These are phyloP conservation scores for Montipora capricornis DNA, from an alignment of 64 coral and sea anemone genomes.

Conservation along the genomic window DNA sequence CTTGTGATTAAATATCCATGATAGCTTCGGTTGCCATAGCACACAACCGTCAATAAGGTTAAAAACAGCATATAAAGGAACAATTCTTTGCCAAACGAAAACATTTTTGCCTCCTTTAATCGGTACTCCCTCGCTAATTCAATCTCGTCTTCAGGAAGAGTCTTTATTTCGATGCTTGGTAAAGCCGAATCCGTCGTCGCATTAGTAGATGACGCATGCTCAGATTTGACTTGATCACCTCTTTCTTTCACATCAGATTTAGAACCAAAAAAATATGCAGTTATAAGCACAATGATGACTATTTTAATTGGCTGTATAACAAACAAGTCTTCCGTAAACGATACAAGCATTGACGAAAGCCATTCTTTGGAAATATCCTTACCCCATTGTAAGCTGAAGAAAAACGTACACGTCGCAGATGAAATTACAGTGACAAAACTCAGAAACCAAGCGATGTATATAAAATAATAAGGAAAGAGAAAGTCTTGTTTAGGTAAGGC, in stretches of 20 bases:
- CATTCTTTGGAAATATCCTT: constrained; percentile 78
- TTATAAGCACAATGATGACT: constrained; percentile 50
- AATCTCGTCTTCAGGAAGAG: constrained; percentile 33
- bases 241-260: background rate
- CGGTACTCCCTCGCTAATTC: constrained; percentile 53
- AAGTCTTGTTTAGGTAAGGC: background rate
- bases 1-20: constrained; percentile 72
- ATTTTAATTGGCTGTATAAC: constrained; percentile 84
- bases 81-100: constrained; percentile 57
- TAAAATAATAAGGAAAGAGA: constrained; percentile 35
- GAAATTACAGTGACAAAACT: constrained; percentile 54
- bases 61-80: constrained; percentile 53
- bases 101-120: constrained; percentile 75
- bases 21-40: constrained; percentile 73
- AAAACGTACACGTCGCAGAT: constrained; percentile 67
- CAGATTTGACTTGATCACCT: background rate
- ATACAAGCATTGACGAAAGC: constrained; percentile 87
- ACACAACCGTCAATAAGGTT: constrained; percentile 63
- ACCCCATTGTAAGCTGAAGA: constrained; percentile 81
- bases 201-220: background rate
- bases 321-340: constrained; percentile 83
- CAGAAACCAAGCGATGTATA: constrained; percentile 71
- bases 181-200: background rate
- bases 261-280: constrained; percentile 37
- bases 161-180: background rate